phyloP scores from a whole-genome alignment of 2,888 invertebrate genomes.

The Drosophila austrosaltans region DNA sequence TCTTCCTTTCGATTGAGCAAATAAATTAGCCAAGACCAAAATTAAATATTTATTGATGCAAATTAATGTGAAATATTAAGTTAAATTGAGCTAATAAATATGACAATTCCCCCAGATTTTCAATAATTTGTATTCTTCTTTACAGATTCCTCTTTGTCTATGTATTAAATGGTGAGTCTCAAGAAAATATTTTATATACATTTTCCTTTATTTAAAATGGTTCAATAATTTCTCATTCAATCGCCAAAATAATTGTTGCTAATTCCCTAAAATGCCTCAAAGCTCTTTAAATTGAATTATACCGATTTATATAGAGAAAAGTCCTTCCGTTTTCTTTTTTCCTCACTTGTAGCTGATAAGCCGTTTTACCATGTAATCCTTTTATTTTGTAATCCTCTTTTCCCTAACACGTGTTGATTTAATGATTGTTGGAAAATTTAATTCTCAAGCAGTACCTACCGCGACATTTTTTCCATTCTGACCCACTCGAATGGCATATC shows the following conservation, averaged over 20 bases:
- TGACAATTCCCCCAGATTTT: neutral
- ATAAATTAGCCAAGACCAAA: constrained; percentile 14
- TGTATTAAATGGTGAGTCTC: neutral
- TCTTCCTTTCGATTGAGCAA: constrained; percentile 29
- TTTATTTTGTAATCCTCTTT: neutral
- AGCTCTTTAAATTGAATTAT: no score
- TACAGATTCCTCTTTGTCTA: no score
- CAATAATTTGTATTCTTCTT: neutral
- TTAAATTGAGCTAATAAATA: neutral
- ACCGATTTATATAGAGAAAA: no score
- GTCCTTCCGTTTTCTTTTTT: no score
- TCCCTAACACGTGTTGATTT: neutral
- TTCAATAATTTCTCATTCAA: no score
- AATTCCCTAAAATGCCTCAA: no score
- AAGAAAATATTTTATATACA: no score
- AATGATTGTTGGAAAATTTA: neutral
- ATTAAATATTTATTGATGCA: constrained; percentile 36
- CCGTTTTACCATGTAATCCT: neutral
- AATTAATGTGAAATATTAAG: constrained; percentile 9
- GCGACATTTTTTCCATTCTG: no score
- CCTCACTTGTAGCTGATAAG: neutral
- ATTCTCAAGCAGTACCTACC: neutral
- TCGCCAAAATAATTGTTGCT: no score
- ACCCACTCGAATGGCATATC: no score
- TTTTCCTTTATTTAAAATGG: no score